Conservation (phyloP, 2,113 vertebrate species). For the Osmerus mordax region DNA sequence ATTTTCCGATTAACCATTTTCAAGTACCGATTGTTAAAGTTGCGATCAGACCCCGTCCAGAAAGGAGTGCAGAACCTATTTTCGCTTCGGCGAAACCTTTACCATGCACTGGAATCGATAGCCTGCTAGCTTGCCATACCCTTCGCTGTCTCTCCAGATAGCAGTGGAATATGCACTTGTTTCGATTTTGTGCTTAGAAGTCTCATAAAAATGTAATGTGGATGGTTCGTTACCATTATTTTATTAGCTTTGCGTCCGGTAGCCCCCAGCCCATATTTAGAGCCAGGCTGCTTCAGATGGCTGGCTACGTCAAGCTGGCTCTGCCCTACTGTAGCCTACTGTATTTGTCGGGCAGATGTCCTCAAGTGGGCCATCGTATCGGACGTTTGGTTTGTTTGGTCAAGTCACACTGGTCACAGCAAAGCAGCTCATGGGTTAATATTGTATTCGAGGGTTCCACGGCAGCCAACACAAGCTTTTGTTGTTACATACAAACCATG, state of each 20-base stretch:
- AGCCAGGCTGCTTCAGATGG: constrained; percentile 1
- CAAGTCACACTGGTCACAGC: not conserved
- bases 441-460: not conserved
- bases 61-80: constrained; percentile 50
- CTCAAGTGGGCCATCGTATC: constrained; percentile 8
- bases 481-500: too few species aligned
- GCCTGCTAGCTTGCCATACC: constrained; percentile 46
- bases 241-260: constrained; percentile 39
- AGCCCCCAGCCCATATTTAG: not conserved
- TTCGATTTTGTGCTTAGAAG: constrained; percentile 34
- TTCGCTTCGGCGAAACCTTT: constrained; percentile 29
- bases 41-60: constrained; percentile 43
- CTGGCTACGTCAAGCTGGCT: constrained; percentile 4
- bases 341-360: constrained; percentile 5
- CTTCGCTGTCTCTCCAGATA: constrained; percentile 20
- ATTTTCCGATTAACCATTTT: constrained; percentile 25
- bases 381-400: constrained; percentile 12
- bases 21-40: constrained; percentile 50
- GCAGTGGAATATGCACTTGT: constrained; percentile 14
- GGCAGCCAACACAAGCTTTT: not conserved
- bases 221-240: constrained; percentile 50
- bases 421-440: not conserved
- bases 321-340: constrained; percentile 4
- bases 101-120: constrained; percentile 51
- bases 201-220: constrained; percentile 31